Percentiles rank a stretch among this genome's conserved stretches.
These are phyloP conservation scores for Junonia oenone DNA, from an alignment of 2,888 invertebrate species.

Conservation along the genomic window DNA sequence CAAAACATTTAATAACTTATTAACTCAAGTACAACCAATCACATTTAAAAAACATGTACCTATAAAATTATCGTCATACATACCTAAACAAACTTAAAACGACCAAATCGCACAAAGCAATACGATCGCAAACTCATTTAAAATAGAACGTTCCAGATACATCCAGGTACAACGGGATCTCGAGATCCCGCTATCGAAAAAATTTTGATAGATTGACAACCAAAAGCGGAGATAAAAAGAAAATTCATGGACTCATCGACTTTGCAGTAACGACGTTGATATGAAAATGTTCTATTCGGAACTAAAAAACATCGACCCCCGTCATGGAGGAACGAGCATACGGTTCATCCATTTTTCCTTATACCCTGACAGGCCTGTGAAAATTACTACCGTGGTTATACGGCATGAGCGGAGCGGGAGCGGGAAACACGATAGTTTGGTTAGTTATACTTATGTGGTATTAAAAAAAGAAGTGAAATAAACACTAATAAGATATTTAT, in stretches of 20 bases:
- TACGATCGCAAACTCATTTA: neutral
- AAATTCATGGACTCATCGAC: constrained; percentile 12
- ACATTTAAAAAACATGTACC: too few relatives aligned
- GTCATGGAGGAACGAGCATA: constrained; percentile 34
- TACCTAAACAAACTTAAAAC: too few relatives aligned
- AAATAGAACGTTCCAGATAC: neutral
- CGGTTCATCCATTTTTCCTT: constrained; percentile 43
- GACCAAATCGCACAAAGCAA: too few relatives aligned
- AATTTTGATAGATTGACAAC: constrained; percentile 7
- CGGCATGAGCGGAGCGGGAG: constrained; percentile 10
- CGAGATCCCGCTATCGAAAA: too few relatives aligned
- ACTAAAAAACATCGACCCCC: constrained; percentile 28
- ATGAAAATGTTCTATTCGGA: constrained; percentile 22
- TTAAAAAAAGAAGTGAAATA: too few relatives aligned
- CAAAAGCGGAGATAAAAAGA: constrained; percentile 9
- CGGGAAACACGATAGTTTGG: too few relatives aligned
- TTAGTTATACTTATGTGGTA: too few relatives aligned
- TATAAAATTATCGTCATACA: too few relatives aligned
- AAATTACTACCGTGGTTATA: constrained; percentile 34
- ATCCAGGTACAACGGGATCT: too few relatives aligned
- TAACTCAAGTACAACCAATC: too few relatives aligned
- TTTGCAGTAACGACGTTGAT: constrained; percentile 17
- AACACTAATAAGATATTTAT: too few relatives aligned
- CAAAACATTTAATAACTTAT: too few relatives aligned
- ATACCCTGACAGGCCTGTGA: constrained; percentile 43